Evolutionary conservation across 1,140 invertebrate genomes (phyloP).

Genomic region (Tetramorium parvispinum): DNA sequence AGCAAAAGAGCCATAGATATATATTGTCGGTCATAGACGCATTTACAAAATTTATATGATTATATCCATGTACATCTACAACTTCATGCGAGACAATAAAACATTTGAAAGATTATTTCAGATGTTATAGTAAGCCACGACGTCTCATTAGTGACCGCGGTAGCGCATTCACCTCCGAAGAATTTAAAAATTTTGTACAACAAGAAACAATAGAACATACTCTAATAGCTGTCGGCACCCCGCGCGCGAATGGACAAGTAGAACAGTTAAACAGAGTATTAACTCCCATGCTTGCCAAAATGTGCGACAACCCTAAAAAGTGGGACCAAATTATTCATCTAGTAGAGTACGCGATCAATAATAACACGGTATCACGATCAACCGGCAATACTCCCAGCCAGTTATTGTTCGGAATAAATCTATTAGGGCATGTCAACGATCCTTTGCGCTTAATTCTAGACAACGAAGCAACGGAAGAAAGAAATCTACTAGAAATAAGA

Average conservation of each 20-base stretch:
- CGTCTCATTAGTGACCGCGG: conserved; percentile 8
- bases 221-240: not conserved
- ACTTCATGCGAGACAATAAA: not conserved
- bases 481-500: not conserved
- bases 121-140: conserved; percentile 8
- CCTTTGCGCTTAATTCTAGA: not conserved
- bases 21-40: conserved; percentile 20
- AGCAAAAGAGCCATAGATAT: not conserved
- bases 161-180: not conserved
- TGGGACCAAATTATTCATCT: not conserved
- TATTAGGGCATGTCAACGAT: not conserved
- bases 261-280: conserved; percentile 25
- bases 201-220: not conserved
- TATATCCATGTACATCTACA: conserved; percentile 5
- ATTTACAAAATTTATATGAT: conserved; percentile 25
- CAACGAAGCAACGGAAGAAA: not conserved
- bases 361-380: not conserved
- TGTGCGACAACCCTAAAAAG: not conserved
- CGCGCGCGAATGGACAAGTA: not conserved
- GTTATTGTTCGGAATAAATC: too few species aligned
- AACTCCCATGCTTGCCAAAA: conserved; percentile 32
- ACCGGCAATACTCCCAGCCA: too few species aligned
- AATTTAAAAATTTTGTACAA: conserved; percentile 14
- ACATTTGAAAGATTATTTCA: conserved; percentile 14
- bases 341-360: conserved; percentile 22